Percentiles rank a stretch among this genome's conserved stretches.
phyloP scores from a whole-genome alignment of 2,113 vertebrate species.

The Microtus richardsoni region DNA sequence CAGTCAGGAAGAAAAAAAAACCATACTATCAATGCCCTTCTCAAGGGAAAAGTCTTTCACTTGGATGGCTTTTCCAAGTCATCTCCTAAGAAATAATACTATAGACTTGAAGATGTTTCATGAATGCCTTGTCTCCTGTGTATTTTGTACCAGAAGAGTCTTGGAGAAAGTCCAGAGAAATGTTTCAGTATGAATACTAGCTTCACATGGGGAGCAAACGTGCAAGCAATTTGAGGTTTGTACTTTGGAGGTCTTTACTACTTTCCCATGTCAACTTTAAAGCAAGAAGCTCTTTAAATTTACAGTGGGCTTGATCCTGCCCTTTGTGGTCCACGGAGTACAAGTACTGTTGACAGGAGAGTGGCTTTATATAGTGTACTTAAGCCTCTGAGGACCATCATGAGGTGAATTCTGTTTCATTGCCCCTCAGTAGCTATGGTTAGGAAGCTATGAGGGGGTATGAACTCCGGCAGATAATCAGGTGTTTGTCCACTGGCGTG shows the following conservation, averaged over 20 bases:
- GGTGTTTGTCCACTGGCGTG: not conserved
- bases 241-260: conserved; percentile 66
- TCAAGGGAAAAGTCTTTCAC: conserved; percentile 48
- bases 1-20: conserved; percentile 12
- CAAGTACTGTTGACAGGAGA: conserved; percentile 31
- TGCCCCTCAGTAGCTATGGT: conserved; percentile 37
- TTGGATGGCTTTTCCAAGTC: conserved; percentile 58
- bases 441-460: not conserved
- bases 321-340: conserved; percentile 21
- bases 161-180: conserved; percentile 73
- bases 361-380: conserved; percentile 3
- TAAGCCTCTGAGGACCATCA: not conserved
- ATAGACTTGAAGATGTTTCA: conserved; percentile 62
- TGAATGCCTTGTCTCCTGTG: conserved; percentile 71
- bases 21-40: conserved; percentile 49
- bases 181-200: conserved; percentile 69
- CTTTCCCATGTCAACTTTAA: conserved; percentile 68
- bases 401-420: conserved; percentile 32
- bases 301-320: conserved; percentile 18
- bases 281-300: conserved; percentile 69
- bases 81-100: conserved; percentile 62
- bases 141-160: conserved; percentile 68
- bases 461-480: not conserved
- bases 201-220: conserved; percentile 65
- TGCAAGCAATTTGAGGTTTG: conserved; percentile 78